Evolutionary conservation across 2,113 vertebrate species (phyloP), one percentile per base, ranked within the genome.

Genomic region (Glaucidium brasilianum): DNA sequence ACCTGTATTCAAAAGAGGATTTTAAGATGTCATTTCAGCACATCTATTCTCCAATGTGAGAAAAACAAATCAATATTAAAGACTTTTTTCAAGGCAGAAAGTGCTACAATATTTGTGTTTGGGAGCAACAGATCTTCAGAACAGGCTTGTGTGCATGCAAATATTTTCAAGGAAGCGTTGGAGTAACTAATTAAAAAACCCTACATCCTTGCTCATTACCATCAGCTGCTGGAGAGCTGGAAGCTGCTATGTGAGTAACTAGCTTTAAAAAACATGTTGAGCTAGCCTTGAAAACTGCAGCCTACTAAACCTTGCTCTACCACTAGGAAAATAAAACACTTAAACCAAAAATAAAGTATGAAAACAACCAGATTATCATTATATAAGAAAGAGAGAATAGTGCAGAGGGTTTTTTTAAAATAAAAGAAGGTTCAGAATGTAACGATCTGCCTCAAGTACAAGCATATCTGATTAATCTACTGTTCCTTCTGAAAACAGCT

Each of bases 101-200:
- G 63, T 30, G 47, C 50, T 59, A 20, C 50, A 80, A 55, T 12
- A 43, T 90, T 93, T 90, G 53, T 6, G 9, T 90, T 80, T 69
- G 59, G 55, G 85, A 96, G 82, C 47, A 90, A 79, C 63, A 88
- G 67, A 90, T 79, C 75, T 76, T 37, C 75, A 85, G 71, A 90
- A 86, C 20, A 27, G 72, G 78, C 78, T 90, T n/a, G 45, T 47
- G 41, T 69, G 45, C 55, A 76, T 55, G 20, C 67, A 97, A 90
- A 88, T 73, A 94, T 90, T 97, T 96, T 90, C 59, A 76, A 69
- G 68, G 18, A 75, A 73, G 67, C 62, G 50, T 83, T 0, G 0
- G 59, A 96, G 43, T 45, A 92, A 71, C 78, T 96, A 95, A 94
- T 94, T 95, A 96, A 93, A 95, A 85, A n/a, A 2, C 32, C 43